A percentile compares a stretch with the other conserved stretches of the same genome.
Evolutionary conservation across 2,797 vertebrate genomes (phyloP).

Genomic region (Phaenicophaeus curvirostris): DNA sequence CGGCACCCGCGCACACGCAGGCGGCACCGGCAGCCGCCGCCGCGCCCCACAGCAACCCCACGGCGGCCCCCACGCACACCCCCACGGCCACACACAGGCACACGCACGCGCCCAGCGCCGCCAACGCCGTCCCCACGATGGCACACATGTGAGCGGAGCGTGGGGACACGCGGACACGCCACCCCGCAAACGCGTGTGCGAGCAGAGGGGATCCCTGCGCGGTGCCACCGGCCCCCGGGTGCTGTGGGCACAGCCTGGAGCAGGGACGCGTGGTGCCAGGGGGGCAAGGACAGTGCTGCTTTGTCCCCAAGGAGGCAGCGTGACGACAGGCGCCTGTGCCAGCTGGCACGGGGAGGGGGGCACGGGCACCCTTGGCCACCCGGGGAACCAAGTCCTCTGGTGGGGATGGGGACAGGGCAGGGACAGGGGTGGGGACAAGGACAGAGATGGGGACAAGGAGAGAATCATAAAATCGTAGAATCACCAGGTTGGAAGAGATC

Average conservation of each 20-base stretch:
- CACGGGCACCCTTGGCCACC: not conserved
- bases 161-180: accelerated
- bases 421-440: not conserved
- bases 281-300: not conserved
- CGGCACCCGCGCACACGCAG: not conserved
- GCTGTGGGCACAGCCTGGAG: not conserved
- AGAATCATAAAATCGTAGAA: no score
- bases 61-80: not conserved
- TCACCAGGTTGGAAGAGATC: no score
- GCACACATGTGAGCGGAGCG: not conserved
- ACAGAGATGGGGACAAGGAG: no score
- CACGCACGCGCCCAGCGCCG: not conserved
- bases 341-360: not conserved
- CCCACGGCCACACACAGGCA: not conserved
- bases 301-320: not conserved
- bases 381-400: no score
- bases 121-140: not conserved
- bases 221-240: not conserved
- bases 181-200: not conserved
- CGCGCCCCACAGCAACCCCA: not conserved
- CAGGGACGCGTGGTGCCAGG: not conserved
- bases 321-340: not conserved
- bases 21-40: not conserved
- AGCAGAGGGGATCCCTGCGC: not conserved
- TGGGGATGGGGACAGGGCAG: not conserved